Base-by-base conservation (phyloP, 2,113 vertebrate species). In the Ardeotis arabs region DNA sequence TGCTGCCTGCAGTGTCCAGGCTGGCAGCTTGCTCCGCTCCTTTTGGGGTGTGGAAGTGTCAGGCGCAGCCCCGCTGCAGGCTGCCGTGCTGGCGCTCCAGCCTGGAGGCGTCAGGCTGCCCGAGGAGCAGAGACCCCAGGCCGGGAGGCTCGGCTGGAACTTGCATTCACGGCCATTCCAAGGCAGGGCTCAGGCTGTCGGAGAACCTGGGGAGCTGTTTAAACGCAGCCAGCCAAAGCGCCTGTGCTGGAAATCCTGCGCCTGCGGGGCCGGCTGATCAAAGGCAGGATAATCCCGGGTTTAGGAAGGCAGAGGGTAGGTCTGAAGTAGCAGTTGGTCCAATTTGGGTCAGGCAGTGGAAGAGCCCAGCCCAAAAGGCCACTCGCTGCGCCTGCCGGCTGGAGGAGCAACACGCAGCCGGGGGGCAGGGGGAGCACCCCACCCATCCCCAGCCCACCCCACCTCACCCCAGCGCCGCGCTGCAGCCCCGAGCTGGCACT, bases 211-310 rank as follows among this genome's bases (percentile, higher is more conserved):
- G 95, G 95, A 96, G 91, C 93, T 91, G 89, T 97, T 95, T 96
- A 94, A 97, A 95, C 2, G 78, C 94, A 97, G 91, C 91, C 90
- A 91, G 89, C 64, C 89, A 95, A 90, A 97, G 85, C 19, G 91
- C 86, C 89, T 96, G 89, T 97, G 94, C 86, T 96, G 91, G 93
- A 97, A 96, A 96, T 97, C 94, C 96, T 95, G 91, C 3, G 95
- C 94, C 86, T 95, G 95, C 93, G 93, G 95, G 91, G 86, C 73
- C 27, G 69, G 84, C 93, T 96, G 96, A 97, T 96, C 96, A 97
- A 97, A 97, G 96, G 75, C 73, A 96, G 95, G 96, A 96, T 97
- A 96, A 97, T 97, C 96, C 96, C 0, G 7, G 93, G 96, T 96
- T 97, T 97, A 97, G 94, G 84, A 90, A 95, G 88, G 94, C 91